Percentiles rank a stretch among this genome's conserved stretches.
These are phyloP conservation scores for Graphium colonna DNA, from an alignment of 2,888 invertebrate species.

Conservation along the genomic window DNA sequence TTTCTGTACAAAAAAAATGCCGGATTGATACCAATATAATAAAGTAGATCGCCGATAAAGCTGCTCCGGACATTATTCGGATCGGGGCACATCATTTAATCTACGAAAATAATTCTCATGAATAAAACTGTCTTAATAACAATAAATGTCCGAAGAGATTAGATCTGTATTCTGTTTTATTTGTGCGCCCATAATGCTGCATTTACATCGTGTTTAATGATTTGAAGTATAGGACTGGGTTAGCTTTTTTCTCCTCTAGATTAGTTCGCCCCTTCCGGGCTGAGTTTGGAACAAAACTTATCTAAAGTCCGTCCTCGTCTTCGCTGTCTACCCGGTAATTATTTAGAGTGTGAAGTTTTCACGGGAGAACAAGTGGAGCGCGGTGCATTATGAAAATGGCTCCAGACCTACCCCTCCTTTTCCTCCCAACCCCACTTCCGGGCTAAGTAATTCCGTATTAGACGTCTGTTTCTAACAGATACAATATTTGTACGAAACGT, in stretches of 20 bases:
- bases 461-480: slow-evolving; percentile 26
- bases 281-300: slow-evolving; percentile 6
- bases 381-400: slow-evolving; percentile 72
- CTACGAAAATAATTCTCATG: not conserved
- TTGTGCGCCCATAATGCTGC: not conserved
- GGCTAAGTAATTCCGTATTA: slow-evolving; percentile 50
- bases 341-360: slow-evolving; percentile 71
- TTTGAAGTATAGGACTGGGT: not conserved
- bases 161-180: not conserved
- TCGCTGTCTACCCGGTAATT: slow-evolving; percentile 44
- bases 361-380: slow-evolving; percentile 40
- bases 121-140: slow-evolving; percentile 1
- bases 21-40: not conserved
- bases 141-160: not conserved
- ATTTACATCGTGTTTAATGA: not conserved
- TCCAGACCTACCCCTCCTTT: slow-evolving; percentile 33
- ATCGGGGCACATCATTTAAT: not conserved
- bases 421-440: slow-evolving; percentile 18
- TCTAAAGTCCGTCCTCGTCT: slow-evolving; percentile 21
- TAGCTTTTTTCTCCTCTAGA: not conserved
- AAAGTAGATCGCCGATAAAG: not conserved
- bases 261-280: not conserved
- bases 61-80: not conserved
- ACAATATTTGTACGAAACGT: slow-evolving; percentile 29
- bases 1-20: not conserved